Evolutionary conservation across 2,113 vertebrate genomes (phyloP), one percentile per base, ranked within the genome.

Genomic region (Charadrius vociferus): DNA sequence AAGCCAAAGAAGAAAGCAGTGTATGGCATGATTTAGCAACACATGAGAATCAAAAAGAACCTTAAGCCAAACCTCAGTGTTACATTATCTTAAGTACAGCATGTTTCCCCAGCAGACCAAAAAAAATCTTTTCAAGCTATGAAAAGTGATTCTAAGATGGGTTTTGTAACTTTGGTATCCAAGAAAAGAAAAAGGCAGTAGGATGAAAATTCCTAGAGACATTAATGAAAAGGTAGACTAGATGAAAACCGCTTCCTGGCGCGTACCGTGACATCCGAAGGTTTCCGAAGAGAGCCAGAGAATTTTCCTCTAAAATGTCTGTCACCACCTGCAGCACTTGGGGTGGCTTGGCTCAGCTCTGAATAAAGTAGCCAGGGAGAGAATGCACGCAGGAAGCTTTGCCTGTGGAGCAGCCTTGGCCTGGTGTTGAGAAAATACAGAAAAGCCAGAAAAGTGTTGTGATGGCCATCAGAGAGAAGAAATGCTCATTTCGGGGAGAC

Each of bases 251-350:
- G 2, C 77, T 81, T 95, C 94, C 73, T 91, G 88, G 34, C 5
- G 3, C 80, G 58, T 45, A 56, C 41, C 5, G 14, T 92, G 96
- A 96, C 23, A 6, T 88, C 80, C 58, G 29, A 82, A 88, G 13
- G 18, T 62, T 94, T 97, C 68, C 4, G 5, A 79, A 75, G 47
- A 77, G 50, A 87, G 53, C 17, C 68, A 92, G 55, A 91, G 36
- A 92, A 66, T 82, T 97, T 96, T 91, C 86, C 92, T 94, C 93
- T 85, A n/a, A 95, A 89, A 91, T 4, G 15, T 90, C 96, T 96
- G 94, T 96, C 91, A 92, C 86, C 95, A 96, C 96, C 94, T 97
- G 94, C 59, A 91, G 94, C 80, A 86, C 39, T 93, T 77, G 74
- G 37, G 62, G 55, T 82, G 29, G 49, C 32, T 96, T 94, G 91